Base-by-base conservation (phyloP, 2,888 invertebrate species). In the Pachydiplax longipennis region DNA sequence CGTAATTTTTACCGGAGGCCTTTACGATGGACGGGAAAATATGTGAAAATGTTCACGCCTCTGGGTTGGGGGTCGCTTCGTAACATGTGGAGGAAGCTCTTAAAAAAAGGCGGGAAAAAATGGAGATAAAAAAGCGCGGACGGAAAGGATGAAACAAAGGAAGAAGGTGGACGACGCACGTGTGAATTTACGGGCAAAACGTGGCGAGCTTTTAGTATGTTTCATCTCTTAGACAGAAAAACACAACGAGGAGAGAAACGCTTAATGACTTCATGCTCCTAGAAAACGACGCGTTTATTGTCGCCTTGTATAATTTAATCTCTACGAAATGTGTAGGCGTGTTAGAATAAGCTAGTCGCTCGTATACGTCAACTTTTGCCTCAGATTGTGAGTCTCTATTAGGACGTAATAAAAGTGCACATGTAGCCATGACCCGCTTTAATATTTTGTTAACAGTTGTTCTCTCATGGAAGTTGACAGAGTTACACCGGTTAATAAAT, bases 1-100 rank as follows among this genome's bases (percentile, higher is more conserved):
- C 61, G 87, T 87, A 61, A 87, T 87, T 65, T 87, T 87, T 87
- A 37, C 87, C 6, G 35, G 58, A 2, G 82, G 31, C 82, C 82
- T 65, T 65, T n/a, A 65, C 65, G 65, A 22, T 25, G n/a, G n/a
- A 10, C 65, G 22, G 65, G 61, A 13, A 73, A 31, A 13, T 73
- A 10, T 73, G 31, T 73, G 31, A 73, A 73, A 73, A 73, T 73
- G 73, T 22, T 73, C 73, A 15, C 73, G 25, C 31, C 25, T 53
- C 3, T 3, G 73, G 3, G 73, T 73, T 2, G 73, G 73, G 0
- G 73, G 25, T 73, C 73, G 53, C 31, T 73, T 22, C 10, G 73
- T 73, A 31, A 31, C 25, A 73, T 73, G 73, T 73, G 73, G 31
- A 10, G 25, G 73, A 73, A 73, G 73, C n/a, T 25, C 73, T 73